phyloP scores from a whole-genome alignment of 2,888 invertebrate genomes.

The Drosophila hamatofila region DNA sequence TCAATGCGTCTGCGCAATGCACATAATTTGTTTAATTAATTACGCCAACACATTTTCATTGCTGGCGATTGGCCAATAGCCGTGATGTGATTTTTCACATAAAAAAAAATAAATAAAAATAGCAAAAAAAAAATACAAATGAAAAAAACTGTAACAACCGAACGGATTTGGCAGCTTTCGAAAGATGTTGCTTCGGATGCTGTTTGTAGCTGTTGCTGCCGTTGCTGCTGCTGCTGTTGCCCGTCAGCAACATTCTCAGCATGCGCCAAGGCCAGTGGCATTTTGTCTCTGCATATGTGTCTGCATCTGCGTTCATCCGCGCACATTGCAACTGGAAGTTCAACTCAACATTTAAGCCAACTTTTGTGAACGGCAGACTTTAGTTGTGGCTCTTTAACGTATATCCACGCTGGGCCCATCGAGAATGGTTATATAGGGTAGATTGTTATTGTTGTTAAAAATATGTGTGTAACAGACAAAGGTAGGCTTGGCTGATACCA shows the following conservation, averaged over 20 bases:
- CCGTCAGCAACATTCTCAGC: constrained; percentile 76
- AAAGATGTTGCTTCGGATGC: constrained; percentile 61
- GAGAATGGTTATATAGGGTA: not conserved
- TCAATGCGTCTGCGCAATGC: constrained; percentile 78
- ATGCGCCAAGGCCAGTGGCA: constrained; percentile 77
- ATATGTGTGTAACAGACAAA: not conserved
- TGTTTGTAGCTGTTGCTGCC: constrained; percentile 27
- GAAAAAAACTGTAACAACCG: constrained; percentile 67
- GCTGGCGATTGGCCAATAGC: constrained; percentile 63
- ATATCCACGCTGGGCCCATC: not conserved
- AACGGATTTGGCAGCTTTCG: constrained; percentile 73
- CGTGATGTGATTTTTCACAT: constrained; percentile 78
- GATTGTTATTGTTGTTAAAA: not conserved
- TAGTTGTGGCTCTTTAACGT: constrained; percentile 14
- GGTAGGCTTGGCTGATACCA: not conserved
- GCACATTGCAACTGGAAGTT: constrained; percentile 50
- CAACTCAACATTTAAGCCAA: constrained; percentile 53
- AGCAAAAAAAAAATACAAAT: constrained; percentile 34
- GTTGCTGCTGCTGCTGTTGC: constrained; percentile 30
- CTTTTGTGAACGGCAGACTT: constrained; percentile 63
- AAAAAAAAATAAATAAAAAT: constrained; percentile 19
- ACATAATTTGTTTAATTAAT: constrained; percentile 82
- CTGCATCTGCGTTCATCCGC: constrained; percentile 18
- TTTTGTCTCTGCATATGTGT: constrained; percentile 45
- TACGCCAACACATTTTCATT: constrained; percentile 79